A percentile compares a stretch with the other conserved stretches of the same genome.
These are phyloP conservation scores for Elysia crispata DNA, from an alignment of 2,888 invertebrate species.

Conservation along the genomic window DNA sequence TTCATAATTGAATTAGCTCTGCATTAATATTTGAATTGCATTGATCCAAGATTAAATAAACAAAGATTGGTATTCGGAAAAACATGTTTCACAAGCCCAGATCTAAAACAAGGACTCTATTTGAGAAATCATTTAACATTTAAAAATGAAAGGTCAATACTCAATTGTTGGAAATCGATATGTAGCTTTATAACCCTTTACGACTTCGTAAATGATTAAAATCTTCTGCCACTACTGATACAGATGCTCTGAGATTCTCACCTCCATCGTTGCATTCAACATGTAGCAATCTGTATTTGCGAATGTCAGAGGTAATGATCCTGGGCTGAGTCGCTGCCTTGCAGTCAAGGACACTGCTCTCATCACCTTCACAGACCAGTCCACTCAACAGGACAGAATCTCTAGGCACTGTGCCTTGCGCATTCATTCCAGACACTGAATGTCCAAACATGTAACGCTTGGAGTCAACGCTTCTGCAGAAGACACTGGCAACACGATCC, in stretches of 20 bases:
- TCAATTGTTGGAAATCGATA: too few relatives aligned
- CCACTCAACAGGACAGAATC: slow-evolving; percentile 82
- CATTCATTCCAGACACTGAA: neutral
- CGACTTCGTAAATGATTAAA: neutral
- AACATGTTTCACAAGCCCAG: too few relatives aligned
- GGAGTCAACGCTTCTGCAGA: slow-evolving; percentile 61
- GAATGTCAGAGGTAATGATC: slow-evolving; percentile 39
- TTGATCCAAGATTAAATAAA: too few relatives aligned
- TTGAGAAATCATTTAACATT: too few relatives aligned
- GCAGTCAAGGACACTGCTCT: slow-evolving; percentile 83
- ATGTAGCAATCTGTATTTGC: slow-evolving; percentile 46
- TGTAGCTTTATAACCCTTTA: too few relatives aligned
- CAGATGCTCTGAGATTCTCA: slow-evolving; percentile 20
- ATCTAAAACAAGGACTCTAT: too few relatives aligned
- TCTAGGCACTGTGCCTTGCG: neutral
- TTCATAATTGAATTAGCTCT: neutral
- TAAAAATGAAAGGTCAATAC: too few relatives aligned
- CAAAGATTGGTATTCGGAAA: too few relatives aligned
- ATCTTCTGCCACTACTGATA: too few relatives aligned
- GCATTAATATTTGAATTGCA: too few relatives aligned
- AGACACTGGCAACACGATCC: slow-evolving; percentile 58
- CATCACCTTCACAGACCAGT: slow-evolving; percentile 84
- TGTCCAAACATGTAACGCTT: slow-evolving; percentile 34
- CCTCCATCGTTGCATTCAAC: slow-evolving; percentile 50
- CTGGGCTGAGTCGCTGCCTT: slow-evolving; percentile 56